phyloP scores from a whole-genome alignment of 2,797 vertebrate species.

The Amblyraja radiata region DNA sequence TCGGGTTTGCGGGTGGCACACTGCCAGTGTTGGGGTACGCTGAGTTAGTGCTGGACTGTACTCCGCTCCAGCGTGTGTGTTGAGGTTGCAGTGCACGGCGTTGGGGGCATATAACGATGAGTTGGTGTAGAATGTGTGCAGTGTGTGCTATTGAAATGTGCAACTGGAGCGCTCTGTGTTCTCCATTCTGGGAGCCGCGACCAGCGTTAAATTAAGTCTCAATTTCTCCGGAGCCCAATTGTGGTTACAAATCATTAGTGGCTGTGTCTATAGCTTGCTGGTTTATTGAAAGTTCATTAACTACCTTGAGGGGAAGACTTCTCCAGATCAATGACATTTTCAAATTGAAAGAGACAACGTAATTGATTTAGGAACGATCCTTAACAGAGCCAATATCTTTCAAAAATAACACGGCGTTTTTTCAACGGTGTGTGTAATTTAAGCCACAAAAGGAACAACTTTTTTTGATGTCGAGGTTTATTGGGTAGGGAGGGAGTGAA shows the following conservation, averaged over 20 bases:
- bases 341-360: background rate
- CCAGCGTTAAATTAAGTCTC: background rate
- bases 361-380: background rate
- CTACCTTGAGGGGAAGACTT: background rate
- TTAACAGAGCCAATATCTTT: background rate
- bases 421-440: background rate
- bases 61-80: background rate
- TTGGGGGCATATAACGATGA: no score
- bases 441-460: background rate
- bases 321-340: constrained; percentile 6
- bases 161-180: background rate
- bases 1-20: no score
- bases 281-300: background rate
- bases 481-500: background rate
- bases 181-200: background rate
- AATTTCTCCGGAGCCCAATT: background rate
- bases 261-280: background rate
- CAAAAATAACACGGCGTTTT: background rate
- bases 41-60: background rate
- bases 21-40: no score
- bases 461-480: background rate
- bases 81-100: background rate
- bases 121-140: no score
- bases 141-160: background rate
- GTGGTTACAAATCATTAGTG: background rate